phyloP scores from a whole-genome alignment of 2,113 vertebrate genomes.

The Pelvicachromis taeniatus region DNA sequence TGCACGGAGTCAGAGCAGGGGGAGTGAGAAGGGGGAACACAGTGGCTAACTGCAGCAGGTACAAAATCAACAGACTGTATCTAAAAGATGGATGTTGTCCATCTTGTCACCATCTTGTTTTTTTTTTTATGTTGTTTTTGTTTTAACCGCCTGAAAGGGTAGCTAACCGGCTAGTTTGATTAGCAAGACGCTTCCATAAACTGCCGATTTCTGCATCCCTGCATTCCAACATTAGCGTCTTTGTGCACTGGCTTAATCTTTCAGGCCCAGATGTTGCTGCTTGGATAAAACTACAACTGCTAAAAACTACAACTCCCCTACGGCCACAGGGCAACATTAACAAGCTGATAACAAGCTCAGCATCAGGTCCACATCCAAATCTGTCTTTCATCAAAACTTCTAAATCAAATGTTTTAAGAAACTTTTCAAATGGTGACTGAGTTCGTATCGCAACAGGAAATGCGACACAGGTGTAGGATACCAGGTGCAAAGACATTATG shows the following conservation, averaged over 20 bases:
- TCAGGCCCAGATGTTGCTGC: background rate
- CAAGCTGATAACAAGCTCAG: background rate
- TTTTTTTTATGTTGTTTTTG: no score
- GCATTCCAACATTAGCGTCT: background rate
- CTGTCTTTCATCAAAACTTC: background rate
- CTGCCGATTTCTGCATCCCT: background rate
- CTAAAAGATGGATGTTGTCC: background rate
- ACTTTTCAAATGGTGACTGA: background rate
- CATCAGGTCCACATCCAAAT: fast-evolving
- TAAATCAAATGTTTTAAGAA: background rate
- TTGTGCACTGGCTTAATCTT: background rate
- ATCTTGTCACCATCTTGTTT: background rate
- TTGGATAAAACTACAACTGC: background rate
- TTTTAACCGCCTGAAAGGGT: no score
- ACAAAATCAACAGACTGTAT: no score
- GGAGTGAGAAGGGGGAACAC: no score
- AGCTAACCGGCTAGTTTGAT: no score
- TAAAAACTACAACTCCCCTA: background rate
- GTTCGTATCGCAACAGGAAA: background rate
- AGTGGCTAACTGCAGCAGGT: no score
- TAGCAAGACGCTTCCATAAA: background rate
- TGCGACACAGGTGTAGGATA: background rate
- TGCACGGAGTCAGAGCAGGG: no score
- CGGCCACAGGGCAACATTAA: background rate
- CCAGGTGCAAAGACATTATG: background rate